Conservation (phyloP, 2,797 vertebrate species). For the Hippoglossus hippoglossus region DNA sequence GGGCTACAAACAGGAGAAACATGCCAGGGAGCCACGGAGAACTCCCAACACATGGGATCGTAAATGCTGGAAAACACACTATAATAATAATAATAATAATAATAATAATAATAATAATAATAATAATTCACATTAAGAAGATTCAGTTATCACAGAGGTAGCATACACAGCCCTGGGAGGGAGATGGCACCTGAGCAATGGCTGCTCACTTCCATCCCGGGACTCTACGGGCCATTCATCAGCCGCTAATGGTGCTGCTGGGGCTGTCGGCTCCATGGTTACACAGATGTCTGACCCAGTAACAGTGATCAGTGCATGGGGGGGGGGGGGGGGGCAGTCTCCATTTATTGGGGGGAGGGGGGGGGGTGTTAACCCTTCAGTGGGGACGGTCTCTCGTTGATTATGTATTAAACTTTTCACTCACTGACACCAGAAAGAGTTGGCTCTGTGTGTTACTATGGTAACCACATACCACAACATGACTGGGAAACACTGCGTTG, state of each 20-base stretch:
- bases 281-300: constrained; percentile 68
- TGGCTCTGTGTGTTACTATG: background rate
- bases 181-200: constrained; percentile 30
- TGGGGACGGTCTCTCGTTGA: background rate
- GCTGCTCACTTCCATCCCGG: constrained; percentile 21
- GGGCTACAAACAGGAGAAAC: background rate
- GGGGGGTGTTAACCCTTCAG: constrained; percentile 50
- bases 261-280: constrained; percentile 52
- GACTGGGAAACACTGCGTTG: too few relatives aligned
- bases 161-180: background rate
- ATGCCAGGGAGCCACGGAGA: background rate
- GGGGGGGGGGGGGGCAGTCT: constrained; percentile 11
- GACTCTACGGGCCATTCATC: constrained; percentile 61
- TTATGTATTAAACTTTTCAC: background rate
- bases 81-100: constrained; percentile 16
- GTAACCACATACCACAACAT: background rate
- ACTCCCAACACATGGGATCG: constrained; percentile 3
- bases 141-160: constrained; percentile 32
- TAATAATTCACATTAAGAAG: constrained; percentile 19
- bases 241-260: constrained; percentile 58
- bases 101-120: too few relatives aligned
- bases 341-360: constrained; percentile 62
- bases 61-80: constrained; percentile 4
- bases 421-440: background rate
- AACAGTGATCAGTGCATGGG: constrained; percentile 38